A percentile compares a stretch with the other conserved stretches of the same genome.
Evolutionary conservation across 2,888 invertebrate genomes (phyloP).

Genomic region (Gisinianus flammeolus): DNA sequence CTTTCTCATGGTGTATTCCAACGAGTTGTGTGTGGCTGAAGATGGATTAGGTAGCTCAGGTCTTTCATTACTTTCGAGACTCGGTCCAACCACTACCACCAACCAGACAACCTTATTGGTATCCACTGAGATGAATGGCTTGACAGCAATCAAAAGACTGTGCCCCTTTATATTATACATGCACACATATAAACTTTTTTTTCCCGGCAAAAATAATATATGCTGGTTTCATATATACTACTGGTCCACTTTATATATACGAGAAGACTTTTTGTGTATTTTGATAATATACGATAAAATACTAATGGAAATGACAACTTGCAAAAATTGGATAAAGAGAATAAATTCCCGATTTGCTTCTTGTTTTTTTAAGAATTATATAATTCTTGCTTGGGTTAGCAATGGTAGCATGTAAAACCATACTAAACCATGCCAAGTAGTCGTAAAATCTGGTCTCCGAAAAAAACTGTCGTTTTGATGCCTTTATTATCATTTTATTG

Average conservation of each 20-base stretch:
- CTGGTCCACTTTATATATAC: not conserved
- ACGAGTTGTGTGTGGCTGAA: not conserved
- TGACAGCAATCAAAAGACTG: not conserved
- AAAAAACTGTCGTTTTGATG: constrained; percentile 33
- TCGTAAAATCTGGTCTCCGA: constrained; percentile 15
- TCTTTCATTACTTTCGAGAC: not conserved
- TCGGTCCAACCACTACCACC: not conserved
- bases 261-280: not conserved
- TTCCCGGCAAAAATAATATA: too few relatives aligned
- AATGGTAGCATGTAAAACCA: not conserved
- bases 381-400: not conserved
- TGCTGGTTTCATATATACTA: not conserved
- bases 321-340: not conserved
- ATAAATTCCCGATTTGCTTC: not conserved
- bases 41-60: constrained; percentile 11
- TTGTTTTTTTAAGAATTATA: not conserved
- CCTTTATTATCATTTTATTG: constrained; percentile 37
- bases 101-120: not conserved
- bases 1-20: not conserved
- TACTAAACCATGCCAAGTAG: not conserved
- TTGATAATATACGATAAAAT: constrained; percentile 2
- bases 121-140: not conserved
- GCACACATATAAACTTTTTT: too few relatives aligned
- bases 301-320: constrained; percentile 1
- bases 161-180: not conserved